A percentile compares a stretch with the other conserved stretches of the same genome.
Conservation (phyloP, 2,113 vertebrate genomes). For the Tenrec ecaudatus region DNA sequence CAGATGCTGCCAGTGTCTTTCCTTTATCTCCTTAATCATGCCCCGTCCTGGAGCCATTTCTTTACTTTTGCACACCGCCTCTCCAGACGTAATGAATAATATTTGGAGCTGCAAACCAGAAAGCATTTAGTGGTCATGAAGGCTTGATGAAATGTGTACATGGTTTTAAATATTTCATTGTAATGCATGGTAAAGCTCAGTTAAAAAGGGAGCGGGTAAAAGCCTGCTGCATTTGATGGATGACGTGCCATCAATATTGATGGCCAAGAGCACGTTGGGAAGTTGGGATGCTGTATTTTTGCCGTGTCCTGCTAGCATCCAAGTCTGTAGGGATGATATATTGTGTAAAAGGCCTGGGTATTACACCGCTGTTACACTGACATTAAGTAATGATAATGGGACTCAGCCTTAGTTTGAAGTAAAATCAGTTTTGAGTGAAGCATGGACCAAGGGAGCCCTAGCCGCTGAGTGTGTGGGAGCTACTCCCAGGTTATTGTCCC, state of each 20-base stretch:
- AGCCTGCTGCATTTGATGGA: slow-evolving; percentile 87
- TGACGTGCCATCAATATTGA: slow-evolving; percentile 85
- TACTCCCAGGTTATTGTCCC: background rate
- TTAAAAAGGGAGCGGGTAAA: slow-evolving; percentile 88
- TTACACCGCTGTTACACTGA: slow-evolving; percentile 74
- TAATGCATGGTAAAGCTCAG: slow-evolving; percentile 85
- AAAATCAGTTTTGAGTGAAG: slow-evolving; percentile 78
- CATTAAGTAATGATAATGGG: slow-evolving; percentile 86
- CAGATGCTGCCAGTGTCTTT: background rate
- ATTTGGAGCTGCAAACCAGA: slow-evolving; percentile 82
- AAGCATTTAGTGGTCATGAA: slow-evolving; percentile 84
- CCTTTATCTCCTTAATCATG: slow-evolving; percentile 29
- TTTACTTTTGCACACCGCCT: slow-evolving; percentile 51
- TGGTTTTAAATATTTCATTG: slow-evolving; percentile 86
- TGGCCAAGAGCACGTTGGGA: slow-evolving; percentile 76
- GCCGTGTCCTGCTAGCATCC: slow-evolving; percentile 85
- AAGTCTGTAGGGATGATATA: slow-evolving; percentile 84
- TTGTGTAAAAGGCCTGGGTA: slow-evolving; percentile 81
- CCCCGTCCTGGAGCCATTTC: background rate
- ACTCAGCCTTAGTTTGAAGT: slow-evolving; percentile 75
- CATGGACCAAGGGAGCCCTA: background rate
- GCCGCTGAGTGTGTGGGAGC: background rate
- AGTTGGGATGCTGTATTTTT: slow-evolving; percentile 83
- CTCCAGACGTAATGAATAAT: slow-evolving; percentile 74
- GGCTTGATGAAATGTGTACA: slow-evolving; percentile 85